Base-by-base conservation (phyloP, 2,888 invertebrate genomes). In the Sturmia bella region DNA sequence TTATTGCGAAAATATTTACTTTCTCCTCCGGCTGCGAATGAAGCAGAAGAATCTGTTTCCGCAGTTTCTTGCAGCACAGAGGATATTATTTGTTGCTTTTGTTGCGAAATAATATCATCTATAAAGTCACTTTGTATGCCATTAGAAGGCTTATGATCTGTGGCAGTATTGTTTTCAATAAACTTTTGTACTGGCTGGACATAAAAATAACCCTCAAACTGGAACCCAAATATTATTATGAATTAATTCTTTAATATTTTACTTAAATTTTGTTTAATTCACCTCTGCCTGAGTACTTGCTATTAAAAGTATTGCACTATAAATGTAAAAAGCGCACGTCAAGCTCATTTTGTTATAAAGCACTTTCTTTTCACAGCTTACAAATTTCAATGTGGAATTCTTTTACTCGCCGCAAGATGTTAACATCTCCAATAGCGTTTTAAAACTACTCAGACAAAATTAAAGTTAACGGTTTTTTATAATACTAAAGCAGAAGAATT, bases 81-180 rank as follows among this genome's bases (percentile, higher is more conserved):
- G 37, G 87, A 85, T 50, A 90, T 85, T 73, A 90, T 89, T 82
- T 85, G 87, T 78, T 89, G 85, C 78, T 89, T 89, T 3, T 90
- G 90, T n/a, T 84, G 85, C 50, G 86, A 86, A 68, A 90, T 89
- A 73, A 90, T 85, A 83, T 90, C 89, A 75, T 89, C 88, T 52
- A 90, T 87, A 80, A 88, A 89, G 81, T 90, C 90, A 72, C 85
- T 86, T 79, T 88, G 87, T 0, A 85, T 84, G 3, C 76, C 87
- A 1, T 82, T 78, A 0, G 48, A 78, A 32, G 48, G 79, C 15
- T 1, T 69, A 69, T 11, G 13, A 12, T 68, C 50, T 27, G 56
- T 77, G 11, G 66, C 15, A 45, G 73, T 63, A 13, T n/a, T 43
- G 11, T 24, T 27, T 48, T 59, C 63, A 13, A 9, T 84, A 17